Evolutionary conservation across 1,140 invertebrate genomes (phyloP).

Genomic region (Leptopilina clavipes): DNA sequence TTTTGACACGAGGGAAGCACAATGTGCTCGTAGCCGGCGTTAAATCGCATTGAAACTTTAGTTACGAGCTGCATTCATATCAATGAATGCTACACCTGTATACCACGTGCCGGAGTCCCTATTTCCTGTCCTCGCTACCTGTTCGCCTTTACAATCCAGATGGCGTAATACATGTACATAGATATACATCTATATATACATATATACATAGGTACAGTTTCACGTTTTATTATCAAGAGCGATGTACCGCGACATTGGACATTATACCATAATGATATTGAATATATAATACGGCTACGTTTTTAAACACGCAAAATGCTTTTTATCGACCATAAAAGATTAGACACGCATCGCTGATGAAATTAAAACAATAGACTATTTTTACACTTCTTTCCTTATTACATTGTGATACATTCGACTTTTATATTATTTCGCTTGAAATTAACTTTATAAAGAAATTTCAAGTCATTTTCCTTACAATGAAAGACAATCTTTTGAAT

Average conservation of each 20-base stretch:
- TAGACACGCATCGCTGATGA: neutral
- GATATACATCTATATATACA: slow-evolving; percentile 39
- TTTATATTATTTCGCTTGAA: no score
- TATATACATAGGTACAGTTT: slow-evolving; percentile 31
- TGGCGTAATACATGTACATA: no score
- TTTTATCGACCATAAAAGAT: slow-evolving; percentile 13
- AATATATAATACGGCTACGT: slow-evolving; percentile 27
- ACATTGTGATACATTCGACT: no score
- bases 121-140: neutral
- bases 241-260: slow-evolving; percentile 44
- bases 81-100: slow-evolving; percentile 54
- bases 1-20: slow-evolving; percentile 45
- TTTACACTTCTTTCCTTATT: neutral
- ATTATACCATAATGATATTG: slow-evolving; percentile 27
- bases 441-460: no score
- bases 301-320: slow-evolving; percentile 37
- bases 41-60: slow-evolving; percentile 54
- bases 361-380: neutral
- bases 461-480: neutral
- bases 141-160: slow-evolving; percentile 40
- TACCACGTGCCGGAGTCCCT: slow-evolving; percentile 15
- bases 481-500: no score
- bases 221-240: slow-evolving; percentile 51
- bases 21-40: slow-evolving; percentile 46
- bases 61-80: slow-evolving; percentile 46